Conservation (phyloP, 1,140 invertebrate genomes). For the Vollenhovia emeryi region DNA sequence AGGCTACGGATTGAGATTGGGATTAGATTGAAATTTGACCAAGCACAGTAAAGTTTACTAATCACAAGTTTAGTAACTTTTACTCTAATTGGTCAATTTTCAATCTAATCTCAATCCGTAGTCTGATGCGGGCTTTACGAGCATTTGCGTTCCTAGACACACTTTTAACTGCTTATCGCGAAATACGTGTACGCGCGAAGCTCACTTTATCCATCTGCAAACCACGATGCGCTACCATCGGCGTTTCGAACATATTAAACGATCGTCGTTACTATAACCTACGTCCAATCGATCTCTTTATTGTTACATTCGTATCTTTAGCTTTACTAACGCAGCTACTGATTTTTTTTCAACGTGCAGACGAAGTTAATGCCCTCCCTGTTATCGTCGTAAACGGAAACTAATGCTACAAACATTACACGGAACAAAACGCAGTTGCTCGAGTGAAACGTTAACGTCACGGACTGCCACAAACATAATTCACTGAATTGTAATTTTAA, state of each 20-base stretch:
- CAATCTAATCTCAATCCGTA: no score
- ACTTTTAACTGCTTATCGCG: slow-evolving; percentile 4
- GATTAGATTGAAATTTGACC: no score
- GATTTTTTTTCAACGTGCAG: slow-evolving; percentile 1
- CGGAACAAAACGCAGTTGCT: no score
- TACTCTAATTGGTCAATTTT: no score
- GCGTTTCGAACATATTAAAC: neutral
- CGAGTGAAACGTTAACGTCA: no score
- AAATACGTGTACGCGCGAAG: neutral
- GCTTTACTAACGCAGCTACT: neutral
- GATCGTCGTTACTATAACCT: neutral
- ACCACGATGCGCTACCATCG: neutral
- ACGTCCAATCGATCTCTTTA: neutral
- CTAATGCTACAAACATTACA: neutral
- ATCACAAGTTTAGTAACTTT: no score
- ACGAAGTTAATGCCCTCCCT: neutral
- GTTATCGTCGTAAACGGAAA: neutral
- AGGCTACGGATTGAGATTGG: no score
- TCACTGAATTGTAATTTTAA: no score
- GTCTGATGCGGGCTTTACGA: no score
- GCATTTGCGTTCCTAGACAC: no score
- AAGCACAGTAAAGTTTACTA: no score
- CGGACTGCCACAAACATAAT: no score
- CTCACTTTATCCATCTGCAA: neutral
- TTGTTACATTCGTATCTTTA: neutral